A percentile compares a stretch with the other conserved stretches of the same genome.
Evolutionary conservation across 64 coral and sea anemone species (phyloP).

Genomic region (Cladopsammia gracilis): DNA sequence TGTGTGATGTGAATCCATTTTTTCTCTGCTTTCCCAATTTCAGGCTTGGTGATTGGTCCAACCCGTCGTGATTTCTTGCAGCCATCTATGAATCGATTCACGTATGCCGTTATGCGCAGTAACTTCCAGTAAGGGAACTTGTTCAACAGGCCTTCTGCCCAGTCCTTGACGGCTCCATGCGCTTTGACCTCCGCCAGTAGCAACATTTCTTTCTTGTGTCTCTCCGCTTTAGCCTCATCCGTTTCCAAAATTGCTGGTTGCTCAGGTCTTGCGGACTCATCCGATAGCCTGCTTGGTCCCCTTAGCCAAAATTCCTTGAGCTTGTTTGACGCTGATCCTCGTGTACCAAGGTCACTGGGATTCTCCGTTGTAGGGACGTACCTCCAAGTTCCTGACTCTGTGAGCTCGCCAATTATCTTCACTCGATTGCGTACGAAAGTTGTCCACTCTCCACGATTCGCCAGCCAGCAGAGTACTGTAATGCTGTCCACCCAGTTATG

Average conservation of each 20-base stretch:
- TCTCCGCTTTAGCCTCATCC: too few relatives aligned
- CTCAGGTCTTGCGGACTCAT: not conserved
- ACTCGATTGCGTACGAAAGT: conserved; percentile 58
- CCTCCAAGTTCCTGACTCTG: conserved; percentile 2
- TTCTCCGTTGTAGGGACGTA: conserved; percentile 34
- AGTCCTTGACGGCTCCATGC: not conserved
- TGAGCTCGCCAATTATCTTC: conserved; percentile 34
- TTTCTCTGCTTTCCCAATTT: conserved; percentile 12
- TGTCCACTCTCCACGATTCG: conserved; percentile 41
- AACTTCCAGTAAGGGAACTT: conserved; percentile 43
- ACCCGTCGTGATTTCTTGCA: not conserved
- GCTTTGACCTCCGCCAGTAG: not conserved
- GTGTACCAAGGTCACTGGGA: conserved; percentile 46
- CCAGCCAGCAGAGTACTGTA: conserved; percentile 66
- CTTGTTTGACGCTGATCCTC: conserved; percentile 18
- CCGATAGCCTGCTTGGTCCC: conserved; percentile 29
- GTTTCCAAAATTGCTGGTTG: conserved; percentile 25
- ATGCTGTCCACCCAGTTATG: conserved; percentile 41
- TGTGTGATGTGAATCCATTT: conserved; percentile 1
- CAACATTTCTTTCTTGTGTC: not conserved
- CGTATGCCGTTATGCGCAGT: conserved; percentile 5
- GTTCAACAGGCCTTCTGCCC: conserved; percentile 21
- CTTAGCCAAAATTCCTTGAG: conserved; percentile 29
- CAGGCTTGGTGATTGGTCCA: conserved; percentile 14
- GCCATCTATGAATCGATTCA: conserved; percentile 18